Evolutionary conservation across 2,113 vertebrate genomes (phyloP), one percentile per base, ranked within the genome.

Genomic region (Eublepharis macularius): DNA sequence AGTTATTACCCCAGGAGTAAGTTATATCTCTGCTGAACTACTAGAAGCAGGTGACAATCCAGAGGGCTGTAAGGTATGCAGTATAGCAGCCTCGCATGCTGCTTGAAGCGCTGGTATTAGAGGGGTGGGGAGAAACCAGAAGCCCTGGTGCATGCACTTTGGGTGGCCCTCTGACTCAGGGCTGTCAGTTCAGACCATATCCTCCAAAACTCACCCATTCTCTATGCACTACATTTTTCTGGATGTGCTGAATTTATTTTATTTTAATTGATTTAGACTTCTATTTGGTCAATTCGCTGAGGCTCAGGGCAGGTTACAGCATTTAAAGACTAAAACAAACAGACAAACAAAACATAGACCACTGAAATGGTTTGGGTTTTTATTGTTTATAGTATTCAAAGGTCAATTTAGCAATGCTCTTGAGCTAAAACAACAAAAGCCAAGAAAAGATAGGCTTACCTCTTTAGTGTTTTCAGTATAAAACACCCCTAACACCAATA

Each of bases 381-480:
- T 11, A 68, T 16, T 83, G 82, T 49, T 74, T 82, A 24, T 74
- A 49, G 79, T 69, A 81, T 8, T 13, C 49, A 32, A 63, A 70
- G 79, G 76, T 86, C 19, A 80, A 32, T 63, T 85, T 3, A 85
- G 12, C 81, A 80, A 87, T n/a, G 75, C 2, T 77, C 6, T 34
- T 66, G 87, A 86, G 82, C 7, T 66, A 39, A 17, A 9, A 87
- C 84, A 86, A 12, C 82, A 80, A 0, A 17, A 80, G 84, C 5
- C 16, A 90, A 88, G 24, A 0, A 45, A 88, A 83, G 7, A 24
- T 17, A 82, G 81, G 47, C 92, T 97, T 95, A 99, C 99, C 98
- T 99, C 99, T 94, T 98, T 99, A 88, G 96, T 98, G 93, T 97
- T 98, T 93, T 99, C 98, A 43, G 95, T 98, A 95, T 98, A 99